phyloP scores from a whole-genome alignment of 2,113 vertebrate genomes.

The Nicator chloris region DNA sequence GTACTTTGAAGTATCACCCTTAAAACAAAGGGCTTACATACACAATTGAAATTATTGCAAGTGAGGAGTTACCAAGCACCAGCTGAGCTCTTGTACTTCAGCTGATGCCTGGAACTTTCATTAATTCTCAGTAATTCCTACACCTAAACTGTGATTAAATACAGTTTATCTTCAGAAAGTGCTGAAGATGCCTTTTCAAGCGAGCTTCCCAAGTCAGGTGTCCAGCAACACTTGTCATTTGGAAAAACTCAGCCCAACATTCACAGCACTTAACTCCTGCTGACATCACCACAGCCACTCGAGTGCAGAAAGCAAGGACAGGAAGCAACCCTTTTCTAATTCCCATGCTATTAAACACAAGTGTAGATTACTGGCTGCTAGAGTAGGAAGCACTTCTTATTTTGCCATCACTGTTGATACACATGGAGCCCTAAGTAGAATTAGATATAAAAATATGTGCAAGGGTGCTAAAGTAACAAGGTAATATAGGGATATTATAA shows the following conservation, averaged over 20 bases:
- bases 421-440: neutral
- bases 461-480: neutral
- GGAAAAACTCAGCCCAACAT: neutral
- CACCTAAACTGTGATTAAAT: neutral
- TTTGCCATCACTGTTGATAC: neutral
- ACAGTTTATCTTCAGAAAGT: neutral
- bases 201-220: neutral
- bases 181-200: neutral
- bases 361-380: neutral
- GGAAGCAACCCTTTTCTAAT: neutral
- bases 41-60: neutral
- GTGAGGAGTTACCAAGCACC: neutral
- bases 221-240: neutral
- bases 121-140: neutral
- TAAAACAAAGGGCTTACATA: slow-evolving; percentile 23
- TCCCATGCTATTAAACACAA: neutral
- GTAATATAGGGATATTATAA: neutral
- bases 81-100: neutral
- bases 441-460: neutral
- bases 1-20: slow-evolving; percentile 27
- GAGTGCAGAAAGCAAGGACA: neutral
- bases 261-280: neutral
- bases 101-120: neutral
- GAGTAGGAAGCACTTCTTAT: neutral
- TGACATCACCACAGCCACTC: neutral